Base-by-base conservation (phyloP, 2,888 invertebrate genomes). In the Heliconius cydno region DNA sequence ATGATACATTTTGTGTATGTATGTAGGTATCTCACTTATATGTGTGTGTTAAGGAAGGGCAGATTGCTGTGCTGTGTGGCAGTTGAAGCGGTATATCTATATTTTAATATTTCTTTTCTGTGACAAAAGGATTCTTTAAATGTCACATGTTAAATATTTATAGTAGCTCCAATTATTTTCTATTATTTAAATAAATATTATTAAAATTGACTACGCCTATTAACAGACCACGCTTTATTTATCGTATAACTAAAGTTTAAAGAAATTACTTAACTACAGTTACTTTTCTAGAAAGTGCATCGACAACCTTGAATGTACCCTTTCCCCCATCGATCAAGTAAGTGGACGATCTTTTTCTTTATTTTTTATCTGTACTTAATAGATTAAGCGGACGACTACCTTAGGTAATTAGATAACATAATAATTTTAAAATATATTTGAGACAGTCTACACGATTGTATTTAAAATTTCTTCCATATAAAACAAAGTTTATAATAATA, bases 251-350 rank as follows among this genome's bases (percentile, higher is more conserved):
- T 84, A 86, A 88, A 90, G 89, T 90, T 80, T 92, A 92, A 92
- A 92, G 90, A 90, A 93, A 92, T 92, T 92, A 87, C 86, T 90
- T 92, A 90, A 90, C 90, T 90, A 89, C 87, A 88, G 88, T 90
- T 88, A 91, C 91, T 91, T 92, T 89, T 91, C 90, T 93, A 89
- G 94, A 94, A 94, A 94, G 95, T 94, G 93, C 94, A 94, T 88
- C 89, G 90, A 85, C 88, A 93, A 86, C 94, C 94, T 94, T 94
- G 94, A 92, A 83, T 86, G 83, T 88, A 88, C 88, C 92, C 94
- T 94, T 94, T 95, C 94, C 94, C 94, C 94, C 94, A 93, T 95
- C 92, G 92, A 94, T 94, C 93, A 94, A 90, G 88, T 85, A 82
- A 84, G 86, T 85, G 84, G 84, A 85, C 87, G 89, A 91, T 90